Percentiles rank a stretch among this genome's conserved stretches.
Conservation (phyloP, 1,140 invertebrate genomes). For the Drosophila pachea region DNA sequence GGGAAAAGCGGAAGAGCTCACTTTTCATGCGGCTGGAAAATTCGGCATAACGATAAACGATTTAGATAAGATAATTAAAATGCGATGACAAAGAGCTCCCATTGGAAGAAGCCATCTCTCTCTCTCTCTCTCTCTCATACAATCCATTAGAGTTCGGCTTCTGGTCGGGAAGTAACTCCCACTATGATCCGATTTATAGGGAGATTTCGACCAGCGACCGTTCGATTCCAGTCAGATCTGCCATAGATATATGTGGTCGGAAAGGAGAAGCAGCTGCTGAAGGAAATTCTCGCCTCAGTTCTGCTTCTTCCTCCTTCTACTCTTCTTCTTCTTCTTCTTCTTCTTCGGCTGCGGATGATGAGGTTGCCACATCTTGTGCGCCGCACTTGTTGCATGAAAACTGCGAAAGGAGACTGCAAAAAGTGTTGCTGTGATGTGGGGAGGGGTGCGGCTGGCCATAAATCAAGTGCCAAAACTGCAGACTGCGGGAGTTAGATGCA, state of each 20-base stretch:
- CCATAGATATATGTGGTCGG: too few species aligned
- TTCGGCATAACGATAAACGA: too few species aligned
- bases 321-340: background rate
- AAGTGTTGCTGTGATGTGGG: background rate
- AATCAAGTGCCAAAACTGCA: conserved; percentile 47
- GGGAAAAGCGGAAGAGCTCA: too few species aligned
- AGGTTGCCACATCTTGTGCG: background rate
- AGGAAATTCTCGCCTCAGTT: background rate
- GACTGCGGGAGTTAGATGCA: conserved; percentile 3
- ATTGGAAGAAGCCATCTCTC: too few species aligned
- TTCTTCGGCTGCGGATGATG: background rate
- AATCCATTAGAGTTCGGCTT: too few species aligned
- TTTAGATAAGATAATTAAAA: too few species aligned
- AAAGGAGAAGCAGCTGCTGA: background rate
- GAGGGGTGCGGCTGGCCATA: conserved; percentile 33
- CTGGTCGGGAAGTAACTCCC: too few species aligned
- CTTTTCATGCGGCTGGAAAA: too few species aligned
- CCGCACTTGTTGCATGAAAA: conserved; percentile 36
- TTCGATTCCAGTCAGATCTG: too few species aligned
- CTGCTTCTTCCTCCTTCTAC: background rate
- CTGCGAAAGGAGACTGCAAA: background rate
- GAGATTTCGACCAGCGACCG: conserved; percentile 11
- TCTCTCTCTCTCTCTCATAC: too few species aligned
- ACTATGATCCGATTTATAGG: too few species aligned
- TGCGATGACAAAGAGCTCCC: too few species aligned